A percentile compares a stretch with the other conserved stretches of the same genome.
phyloP scores from a whole-genome alignment of 1,140 invertebrate genomes.

The Diabrotica undecimpunctata region DNA sequence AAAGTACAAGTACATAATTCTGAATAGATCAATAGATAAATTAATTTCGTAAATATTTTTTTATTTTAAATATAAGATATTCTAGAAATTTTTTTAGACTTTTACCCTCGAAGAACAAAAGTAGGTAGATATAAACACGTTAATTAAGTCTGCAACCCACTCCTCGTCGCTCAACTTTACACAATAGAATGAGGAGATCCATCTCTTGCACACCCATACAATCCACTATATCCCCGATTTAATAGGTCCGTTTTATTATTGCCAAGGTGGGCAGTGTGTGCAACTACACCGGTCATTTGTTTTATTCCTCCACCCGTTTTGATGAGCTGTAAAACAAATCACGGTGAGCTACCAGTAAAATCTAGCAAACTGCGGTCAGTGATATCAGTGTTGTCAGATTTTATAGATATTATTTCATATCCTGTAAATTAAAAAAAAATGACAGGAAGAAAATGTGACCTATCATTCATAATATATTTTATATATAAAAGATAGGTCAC shows the following conservation, averaged over 20 bases:
- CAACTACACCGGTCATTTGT: slow-evolving; percentile 12
- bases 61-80: no score
- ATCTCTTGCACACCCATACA: slow-evolving; percentile 4
- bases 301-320: slow-evolving; percentile 17
- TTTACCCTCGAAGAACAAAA: background rate
- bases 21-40: no score
- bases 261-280: slow-evolving; percentile 7
- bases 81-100: no score
- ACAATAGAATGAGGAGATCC: background rate
- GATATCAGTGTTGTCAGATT: no score
- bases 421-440: no score
- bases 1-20: no score
- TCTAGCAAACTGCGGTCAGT: background rate
- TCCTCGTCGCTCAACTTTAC: background rate
- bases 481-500: no score
- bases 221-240: slow-evolving; percentile 5
- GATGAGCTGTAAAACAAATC: slow-evolving; percentile 21
- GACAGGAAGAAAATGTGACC: no score
- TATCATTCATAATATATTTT: no score
- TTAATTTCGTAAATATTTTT: no score
- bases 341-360: slow-evolving; percentile 6
- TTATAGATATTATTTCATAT: no score
- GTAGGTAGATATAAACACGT: background rate
- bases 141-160: background rate
- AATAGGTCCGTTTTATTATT: slow-evolving; percentile 15